Evolutionary conservation across 2,797 vertebrate species (phyloP), one percentile per base, ranked within the genome.

Genomic region (Acrocephalus scirpaceus): DNA sequence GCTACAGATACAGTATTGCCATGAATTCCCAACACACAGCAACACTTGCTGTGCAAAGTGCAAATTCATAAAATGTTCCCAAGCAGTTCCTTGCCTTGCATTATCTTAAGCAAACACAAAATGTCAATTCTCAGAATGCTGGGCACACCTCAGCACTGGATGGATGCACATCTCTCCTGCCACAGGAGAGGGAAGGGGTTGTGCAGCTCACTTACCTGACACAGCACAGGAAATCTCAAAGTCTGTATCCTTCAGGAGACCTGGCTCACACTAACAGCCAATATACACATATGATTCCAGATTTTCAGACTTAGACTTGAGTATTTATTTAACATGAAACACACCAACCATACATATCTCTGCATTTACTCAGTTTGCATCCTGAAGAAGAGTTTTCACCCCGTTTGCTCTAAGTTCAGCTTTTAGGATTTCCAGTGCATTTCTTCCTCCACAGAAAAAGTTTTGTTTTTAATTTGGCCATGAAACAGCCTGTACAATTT

Each of bases 241-340:
- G 69, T 11, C 58, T 10, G 0, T 1, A 7, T 13, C 9, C 14
- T 38, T 66, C 25, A 76, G n/a, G 40, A 76, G 36, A 22, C 4
- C 1, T 3, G 13, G 12, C 29, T 62, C 67, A 34, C 30, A 36
- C 30, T 27, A 4, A 27, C 58, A 3, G 18, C 27, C 4, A 60
- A 22, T 1, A 36, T 1, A 13, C 12, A 22, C 5, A 11, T 0
- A 4, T 4, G 16, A 27, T 13, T 26, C 34, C 22, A 2, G 8
- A 34, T 21, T 21, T 66, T n/a, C 47, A 81, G 32, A 40, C 15
- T 30, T 19, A 25, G 29, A 27, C 21, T 21, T 7, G 8, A 17
- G 2, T 17, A 21, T 45, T 75, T 47, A 26, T 65, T 57, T 25
- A 40, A 60, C 4, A 7, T 1, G 27, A 71, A 56, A 17, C 12